Percentiles rank a stretch among this genome's conserved stretches.
Conservation (phyloP, 2,797 vertebrate species). For the Silurus lanzhouensis region DNA sequence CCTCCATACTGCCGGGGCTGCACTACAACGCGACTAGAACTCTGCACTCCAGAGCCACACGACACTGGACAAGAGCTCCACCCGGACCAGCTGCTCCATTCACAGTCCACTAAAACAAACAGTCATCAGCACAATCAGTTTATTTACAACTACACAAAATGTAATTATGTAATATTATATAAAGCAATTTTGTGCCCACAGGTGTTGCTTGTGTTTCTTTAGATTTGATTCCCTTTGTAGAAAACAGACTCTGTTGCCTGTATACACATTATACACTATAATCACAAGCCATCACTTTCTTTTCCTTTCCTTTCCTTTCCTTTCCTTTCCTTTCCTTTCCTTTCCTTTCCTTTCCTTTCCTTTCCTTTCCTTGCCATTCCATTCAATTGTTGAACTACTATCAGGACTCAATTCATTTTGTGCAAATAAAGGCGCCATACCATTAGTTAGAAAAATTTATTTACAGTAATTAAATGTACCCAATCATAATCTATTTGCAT, state of each 20-base stretch:
- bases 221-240: background rate
- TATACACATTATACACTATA: background rate
- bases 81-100: conserved; percentile 76
- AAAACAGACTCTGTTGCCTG: background rate
- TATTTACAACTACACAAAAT: background rate
- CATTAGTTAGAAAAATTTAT: background rate
- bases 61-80: conserved; percentile 78
- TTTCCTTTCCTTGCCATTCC: too few relatives aligned
- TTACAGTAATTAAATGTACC: conserved; percentile 1
- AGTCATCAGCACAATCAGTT: background rate
- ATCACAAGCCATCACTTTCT: too few relatives aligned
- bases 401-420: background rate
- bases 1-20: conserved; percentile 66
- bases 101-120: conserved; percentile 73
- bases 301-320: too few relatives aligned
- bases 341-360: too few relatives aligned
- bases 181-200: background rate
- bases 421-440: background rate
- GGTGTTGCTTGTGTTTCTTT: background rate
- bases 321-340: too few relatives aligned
- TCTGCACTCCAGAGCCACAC: conserved; percentile 72
- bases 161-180: background rate
- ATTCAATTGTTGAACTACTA: background rate
- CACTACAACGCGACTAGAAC: conserved; percentile 64
- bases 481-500: background rate